A percentile compares a stretch with the other conserved stretches of the same genome.
Conservation (phyloP, 2,113 vertebrate species). For the Tachysurus vachellii region DNA sequence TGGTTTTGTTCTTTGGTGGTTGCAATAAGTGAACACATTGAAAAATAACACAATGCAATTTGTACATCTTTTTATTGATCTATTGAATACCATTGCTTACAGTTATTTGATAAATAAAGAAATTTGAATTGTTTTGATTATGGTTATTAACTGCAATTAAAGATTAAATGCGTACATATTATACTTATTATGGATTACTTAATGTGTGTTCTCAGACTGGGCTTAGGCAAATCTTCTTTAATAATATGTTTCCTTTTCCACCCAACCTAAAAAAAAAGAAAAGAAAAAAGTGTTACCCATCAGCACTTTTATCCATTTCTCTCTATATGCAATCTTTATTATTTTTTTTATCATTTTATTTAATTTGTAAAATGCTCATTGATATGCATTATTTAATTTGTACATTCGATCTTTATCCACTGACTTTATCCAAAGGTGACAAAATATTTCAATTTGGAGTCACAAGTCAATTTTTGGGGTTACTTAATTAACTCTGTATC, state of each 20-base stretch:
- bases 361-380: not conserved
- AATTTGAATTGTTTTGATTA: not conserved
- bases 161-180: not conserved
- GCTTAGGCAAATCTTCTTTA: conserved; percentile 50
- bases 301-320: not conserved
- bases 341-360: too few species aligned
- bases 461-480: not conserved
- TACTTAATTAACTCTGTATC: not conserved
- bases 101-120: not conserved
- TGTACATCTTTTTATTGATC: conserved; percentile 19
- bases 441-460: not conserved
- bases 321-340: not conserved
- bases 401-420: not conserved
- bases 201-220: not conserved
- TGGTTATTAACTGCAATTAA: not conserved
- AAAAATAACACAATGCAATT: not conserved
- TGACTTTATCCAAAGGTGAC: not conserved
- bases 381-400: not conserved
- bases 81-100: not conserved
- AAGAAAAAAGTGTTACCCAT: not conserved
- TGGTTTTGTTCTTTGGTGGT: not conserved
- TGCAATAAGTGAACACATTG: not conserved
- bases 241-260: conserved; percentile 84
- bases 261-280: conserved; percentile 75
- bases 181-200: not conserved